A percentile compares a stretch with the other conserved stretches of the same genome.
Evolutionary conservation across 2,888 invertebrate species (phyloP).

Genomic region (Caenorhabditis auriculariae): DNA sequence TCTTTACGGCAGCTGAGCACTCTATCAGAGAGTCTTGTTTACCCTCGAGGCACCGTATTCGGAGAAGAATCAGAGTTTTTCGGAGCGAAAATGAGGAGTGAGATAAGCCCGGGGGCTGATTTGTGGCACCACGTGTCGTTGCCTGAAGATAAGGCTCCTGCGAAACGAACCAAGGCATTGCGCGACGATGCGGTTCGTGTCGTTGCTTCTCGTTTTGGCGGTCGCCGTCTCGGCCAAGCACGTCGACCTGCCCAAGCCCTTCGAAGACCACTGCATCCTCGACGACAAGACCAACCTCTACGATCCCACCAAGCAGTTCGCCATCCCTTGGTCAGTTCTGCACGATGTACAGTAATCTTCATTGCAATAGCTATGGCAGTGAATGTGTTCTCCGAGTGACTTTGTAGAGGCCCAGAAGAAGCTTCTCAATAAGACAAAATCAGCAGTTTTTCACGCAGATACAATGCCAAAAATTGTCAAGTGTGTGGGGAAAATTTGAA

Average conservation of each 20-base stretch:
- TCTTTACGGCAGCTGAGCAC: no score
- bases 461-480: no score
- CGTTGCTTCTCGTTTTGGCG: conserved; percentile 5
- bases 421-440: background rate
- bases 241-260: conserved; percentile 52
- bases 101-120: no score
- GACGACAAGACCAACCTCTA: conserved; percentile 50
- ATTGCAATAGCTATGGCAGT: no score
- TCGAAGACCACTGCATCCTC: conserved; percentile 52
- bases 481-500: no score
- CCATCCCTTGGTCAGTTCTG: conserved; percentile 49
- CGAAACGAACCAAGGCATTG: no score
- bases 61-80: background rate
- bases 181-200: background rate
- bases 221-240: conserved; percentile 22
- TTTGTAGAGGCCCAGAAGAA: background rate
- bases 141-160: conserved; percentile 5
- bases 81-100: no score
- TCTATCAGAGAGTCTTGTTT: no score
- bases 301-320: conserved; percentile 41
- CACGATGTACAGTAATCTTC: no score
- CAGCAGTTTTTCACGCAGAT: no score
- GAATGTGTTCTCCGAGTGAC: background rate
- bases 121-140: background rate
- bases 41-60: no score